phyloP scores from a whole-genome alignment of 2,113 vertebrate species.

The Monarcha castaneiventris region DNA sequence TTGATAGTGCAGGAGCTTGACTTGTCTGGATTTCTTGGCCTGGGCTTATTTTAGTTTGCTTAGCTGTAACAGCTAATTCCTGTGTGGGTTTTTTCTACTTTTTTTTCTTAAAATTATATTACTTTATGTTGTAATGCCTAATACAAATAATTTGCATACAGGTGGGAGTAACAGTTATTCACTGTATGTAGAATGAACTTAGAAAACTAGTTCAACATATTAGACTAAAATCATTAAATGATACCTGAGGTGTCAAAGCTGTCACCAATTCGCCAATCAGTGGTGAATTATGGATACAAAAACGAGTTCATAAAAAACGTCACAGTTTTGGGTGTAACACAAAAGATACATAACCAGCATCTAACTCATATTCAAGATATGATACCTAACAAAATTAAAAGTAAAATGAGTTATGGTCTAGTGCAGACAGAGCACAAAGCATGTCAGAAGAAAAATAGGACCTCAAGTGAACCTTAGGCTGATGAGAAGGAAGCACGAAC shows the following conservation, averaged over 20 bases:
- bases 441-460: not conserved
- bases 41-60: not conserved
- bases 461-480: not conserved
- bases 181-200: not conserved
- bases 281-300: not conserved
- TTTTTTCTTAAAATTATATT: not conserved
- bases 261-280: not conserved
- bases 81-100: not conserved
- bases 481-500: not conserved
- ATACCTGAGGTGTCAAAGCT: not conserved
- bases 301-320: not conserved
- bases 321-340: not conserved
- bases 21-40: not conserved
- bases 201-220: not conserved
- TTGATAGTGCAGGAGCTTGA: not conserved
- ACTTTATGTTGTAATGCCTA: not conserved
- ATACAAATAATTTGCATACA: not conserved
- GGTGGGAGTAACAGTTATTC: not conserved
- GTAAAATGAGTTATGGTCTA: not conserved
- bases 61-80: not conserved
- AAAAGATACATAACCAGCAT: not conserved
- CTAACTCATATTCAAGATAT: not conserved
- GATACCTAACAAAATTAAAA: not conserved
- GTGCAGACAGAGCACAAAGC: not conserved
- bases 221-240: not conserved